Percentiles rank a stretch among this genome's conserved stretches.
phyloP scores from a whole-genome alignment of 1,140 invertebrate species.

The Megathymus violae region DNA sequence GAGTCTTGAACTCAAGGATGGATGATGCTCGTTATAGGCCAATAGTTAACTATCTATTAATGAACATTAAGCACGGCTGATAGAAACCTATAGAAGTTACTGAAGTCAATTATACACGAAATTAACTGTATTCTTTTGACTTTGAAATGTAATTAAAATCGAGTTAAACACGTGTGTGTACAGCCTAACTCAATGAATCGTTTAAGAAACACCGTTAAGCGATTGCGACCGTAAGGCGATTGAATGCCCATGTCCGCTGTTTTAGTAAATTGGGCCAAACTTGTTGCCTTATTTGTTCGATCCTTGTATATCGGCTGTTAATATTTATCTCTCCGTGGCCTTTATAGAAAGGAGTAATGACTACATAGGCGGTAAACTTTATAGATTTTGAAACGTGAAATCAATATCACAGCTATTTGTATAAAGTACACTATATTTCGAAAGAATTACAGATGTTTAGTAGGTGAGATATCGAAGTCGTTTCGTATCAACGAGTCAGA shows the following conservation, averaged over 20 bases:
- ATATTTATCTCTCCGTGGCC: background rate
- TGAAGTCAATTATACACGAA: background rate
- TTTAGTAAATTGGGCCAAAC: constrained; percentile 10
- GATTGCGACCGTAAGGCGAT: background rate
- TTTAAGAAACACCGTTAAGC: constrained; percentile 14
- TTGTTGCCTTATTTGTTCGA: constrained; percentile 10
- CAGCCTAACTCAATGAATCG: constrained; percentile 7
- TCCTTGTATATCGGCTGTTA: background rate
- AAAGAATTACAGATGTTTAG: no score
- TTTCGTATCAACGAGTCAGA: no score
- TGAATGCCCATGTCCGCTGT: background rate
- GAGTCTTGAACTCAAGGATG: no score
- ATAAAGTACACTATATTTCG: no score
- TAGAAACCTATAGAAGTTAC: background rate
- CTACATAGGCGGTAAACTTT: no score
- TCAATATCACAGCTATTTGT: no score
- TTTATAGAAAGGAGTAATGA: background rate
- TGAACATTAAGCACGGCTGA: no score
- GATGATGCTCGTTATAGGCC: no score
- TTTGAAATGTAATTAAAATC: constrained; percentile 3
- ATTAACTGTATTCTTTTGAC: background rate
- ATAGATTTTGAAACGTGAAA: no score
- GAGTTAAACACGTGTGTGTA: background rate
- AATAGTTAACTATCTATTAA: no score
- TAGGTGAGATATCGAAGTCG: no score